Base-by-base conservation (phyloP, 2,113 vertebrate species). In the Proterorhinus semilunaris region DNA sequence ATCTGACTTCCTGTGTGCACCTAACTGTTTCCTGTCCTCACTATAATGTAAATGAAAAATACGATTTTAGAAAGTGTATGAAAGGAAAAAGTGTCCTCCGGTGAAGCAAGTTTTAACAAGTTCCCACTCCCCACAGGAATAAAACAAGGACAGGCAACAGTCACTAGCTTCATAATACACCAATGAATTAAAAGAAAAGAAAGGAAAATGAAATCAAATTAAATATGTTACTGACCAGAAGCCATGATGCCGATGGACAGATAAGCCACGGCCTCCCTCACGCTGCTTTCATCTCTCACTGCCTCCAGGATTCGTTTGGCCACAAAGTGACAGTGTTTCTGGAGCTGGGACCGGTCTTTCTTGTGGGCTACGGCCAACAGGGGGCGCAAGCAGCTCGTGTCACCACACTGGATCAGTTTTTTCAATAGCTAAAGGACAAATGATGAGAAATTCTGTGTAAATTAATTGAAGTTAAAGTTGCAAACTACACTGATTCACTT, bases 191-290 rank as follows among this genome's bases (percentile, higher is more conserved):
- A 36, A 36, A 36, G 27, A 36, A 36, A 36, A 36, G 27, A 36
- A 36, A 36, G 27, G 27, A 36, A 36, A 36, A 36, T 36, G 27
- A 36, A 36, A 5, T 36, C 3, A 36, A 36, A 36, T 36, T 43
- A 11, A 42, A 45, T 58, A 0, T 62, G 0, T 2, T 52, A 58
- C 80, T 80, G 81, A 96, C 95, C 95, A 78, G 95, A 93, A 62
- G 94, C 94, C 47, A 96, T 95, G 84, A 98, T 97, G 76, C 96
- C 95, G 70, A 98, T 92, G 50, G 96, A 96, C 21, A 98, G 94
- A 80, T 96, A 95, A 1, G 94, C 83, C 59, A 98, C 90, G 57
- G 96, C 94, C 81, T 98, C 95, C 73, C 86, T 94, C 71, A 95
- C 70, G 58, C 79, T 87, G n/a, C 73, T 71, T 10, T 84, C 92